Evolutionary conservation across 64 coral and sea anemone species (phyloP).

Genomic region (Montipora foliosa): DNA sequence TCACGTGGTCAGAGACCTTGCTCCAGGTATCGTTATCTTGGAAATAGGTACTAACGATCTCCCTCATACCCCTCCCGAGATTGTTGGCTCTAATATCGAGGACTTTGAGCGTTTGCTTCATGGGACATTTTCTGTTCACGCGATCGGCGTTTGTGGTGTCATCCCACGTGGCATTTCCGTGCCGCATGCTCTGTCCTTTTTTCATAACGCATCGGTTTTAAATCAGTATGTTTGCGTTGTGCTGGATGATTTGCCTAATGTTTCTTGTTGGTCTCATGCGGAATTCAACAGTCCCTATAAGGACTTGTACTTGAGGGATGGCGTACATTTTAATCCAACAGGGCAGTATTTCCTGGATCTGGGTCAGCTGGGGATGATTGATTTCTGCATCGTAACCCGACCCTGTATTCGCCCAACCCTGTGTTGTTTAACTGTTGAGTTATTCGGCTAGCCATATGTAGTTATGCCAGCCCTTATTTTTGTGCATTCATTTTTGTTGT

Average conservation of each 20-base stretch:
- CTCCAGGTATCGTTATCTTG: constrained; percentile 9
- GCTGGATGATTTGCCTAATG: not conserved
- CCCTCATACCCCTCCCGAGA: not conserved
- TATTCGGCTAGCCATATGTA: not conserved
- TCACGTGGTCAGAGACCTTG: not conserved
- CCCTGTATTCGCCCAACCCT: too few relatives aligned
- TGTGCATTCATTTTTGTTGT: not conserved
- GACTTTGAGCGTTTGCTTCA: not conserved
- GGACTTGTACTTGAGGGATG: not conserved
- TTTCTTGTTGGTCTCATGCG: not conserved
- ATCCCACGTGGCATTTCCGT: not conserved
- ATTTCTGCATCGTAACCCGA: too few relatives aligned
- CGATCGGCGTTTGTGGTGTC: not conserved
- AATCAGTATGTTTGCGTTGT: not conserved
- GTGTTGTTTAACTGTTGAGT: too few relatives aligned
- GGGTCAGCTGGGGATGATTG: not conserved
- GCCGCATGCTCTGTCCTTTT: not conserved
- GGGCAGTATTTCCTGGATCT: not conserved
- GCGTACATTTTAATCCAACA: not conserved
- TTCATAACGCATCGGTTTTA: not conserved
- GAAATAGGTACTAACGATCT: constrained; percentile 22
- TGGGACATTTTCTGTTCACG: not conserved
- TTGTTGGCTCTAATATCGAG: constrained; percentile 31
- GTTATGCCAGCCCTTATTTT: not conserved
- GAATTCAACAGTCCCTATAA: not conserved